phyloP scores from a whole-genome alignment of 2,888 invertebrate species.

The Tryphoninae sp. region DNA sequence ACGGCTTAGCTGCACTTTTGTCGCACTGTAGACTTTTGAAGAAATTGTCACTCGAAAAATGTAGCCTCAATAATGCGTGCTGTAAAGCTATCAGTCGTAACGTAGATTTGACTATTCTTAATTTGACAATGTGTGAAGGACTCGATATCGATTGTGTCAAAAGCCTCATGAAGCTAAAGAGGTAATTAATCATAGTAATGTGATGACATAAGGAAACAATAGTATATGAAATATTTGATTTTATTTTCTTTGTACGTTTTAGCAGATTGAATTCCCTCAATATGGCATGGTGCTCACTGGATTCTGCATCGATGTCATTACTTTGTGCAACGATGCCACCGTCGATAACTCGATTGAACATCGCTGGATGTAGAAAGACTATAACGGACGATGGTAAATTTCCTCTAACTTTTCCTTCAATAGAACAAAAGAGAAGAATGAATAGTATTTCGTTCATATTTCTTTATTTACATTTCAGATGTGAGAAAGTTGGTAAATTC shows the following conservation, averaged over 20 bases:
- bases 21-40: conserved; percentile 87
- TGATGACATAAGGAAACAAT: background rate
- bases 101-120: conserved; percentile 88
- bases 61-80: conserved; percentile 85
- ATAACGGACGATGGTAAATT: conserved; percentile 89
- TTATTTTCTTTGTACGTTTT: conserved; percentile 43
- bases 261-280: conserved; percentile 87
- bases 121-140: conserved; percentile 91
- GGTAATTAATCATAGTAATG: conserved; percentile 72
- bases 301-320: conserved; percentile 84
- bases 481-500: conserved; percentile 85
- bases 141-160: conserved; percentile 86
- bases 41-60: conserved; percentile 93
- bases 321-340: conserved; percentile 85
- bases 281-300: conserved; percentile 91
- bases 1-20: conserved; percentile 85
- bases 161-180: conserved; percentile 82
- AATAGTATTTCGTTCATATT: background rate
- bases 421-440: background rate
- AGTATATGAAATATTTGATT: background rate
- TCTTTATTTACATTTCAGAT: conserved; percentile 83
- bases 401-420: background rate
- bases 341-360: conserved; percentile 88
- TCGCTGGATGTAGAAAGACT: conserved; percentile 91
- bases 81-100: conserved; percentile 87